Evolutionary conservation across 2,113 vertebrate genomes (phyloP), one percentile per base, ranked within the genome.

Genomic region (Chunga burmeisteri): DNA sequence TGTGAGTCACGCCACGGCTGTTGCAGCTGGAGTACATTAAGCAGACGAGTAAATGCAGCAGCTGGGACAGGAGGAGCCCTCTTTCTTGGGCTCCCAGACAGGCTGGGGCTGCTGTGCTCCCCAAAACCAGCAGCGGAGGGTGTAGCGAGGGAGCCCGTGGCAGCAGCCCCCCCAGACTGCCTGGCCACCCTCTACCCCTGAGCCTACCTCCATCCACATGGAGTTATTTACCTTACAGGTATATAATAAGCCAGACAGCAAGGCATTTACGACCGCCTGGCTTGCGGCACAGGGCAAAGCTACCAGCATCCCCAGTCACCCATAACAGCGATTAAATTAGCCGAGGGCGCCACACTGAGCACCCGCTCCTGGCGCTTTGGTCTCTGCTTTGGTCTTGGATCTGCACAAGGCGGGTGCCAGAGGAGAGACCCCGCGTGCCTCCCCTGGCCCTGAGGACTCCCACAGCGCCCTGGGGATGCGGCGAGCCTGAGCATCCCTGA

Each of bases 221-320:
- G 26, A 20, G 17, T 50, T 70, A 50, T 50, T 50, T 70, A n/a
- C 32, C 36, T 27, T 36, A 49, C 1, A 11, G 34, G 67, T 27
- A 50, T 2, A 3, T 71, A 38, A 71, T 50, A 11, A 71, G 47
- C n/a, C 26, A 52, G n/a, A 27, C 17, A 16, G 52, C 52, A 10
- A 53, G 52, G 27, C 29, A 16, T 55, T 55, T 30, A 30, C 15
- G 27, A 55, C 27, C 16, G 29, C 16, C 23, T 7, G 30, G 13
- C 62, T 65, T 53, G 16, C 23, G 32, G 4, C 44, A 11, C 1
- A 6, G 23, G 50, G 23, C 44, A 52, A 71, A 53, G 52, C 40
- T 8, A 92, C 92, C 81, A 53, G 6, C 67, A 90, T 88, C 85
- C 78, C 74, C 95, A 96, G 84, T 70, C 92, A 96, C 96, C 97